These are phyloP conservation scores for Gobiocypris rarus DNA, from an alignment of 2,113 vertebrate genomes.

Conservation along the genomic window DNA sequence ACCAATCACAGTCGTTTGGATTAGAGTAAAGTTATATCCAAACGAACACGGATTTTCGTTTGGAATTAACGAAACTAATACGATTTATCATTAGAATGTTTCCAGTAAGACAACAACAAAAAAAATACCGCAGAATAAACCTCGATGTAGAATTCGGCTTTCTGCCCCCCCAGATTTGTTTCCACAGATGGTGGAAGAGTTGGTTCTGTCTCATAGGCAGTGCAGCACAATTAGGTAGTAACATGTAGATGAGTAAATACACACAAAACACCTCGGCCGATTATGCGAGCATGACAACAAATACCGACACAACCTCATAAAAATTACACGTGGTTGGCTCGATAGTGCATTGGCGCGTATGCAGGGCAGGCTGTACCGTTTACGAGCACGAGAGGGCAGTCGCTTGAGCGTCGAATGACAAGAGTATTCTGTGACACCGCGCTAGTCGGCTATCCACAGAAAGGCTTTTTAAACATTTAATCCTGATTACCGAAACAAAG, in stretches of 20 bases:
- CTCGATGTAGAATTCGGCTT: background rate
- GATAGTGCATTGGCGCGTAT: background rate
- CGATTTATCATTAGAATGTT: background rate
- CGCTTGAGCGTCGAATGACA: background rate
- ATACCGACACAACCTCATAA: background rate
- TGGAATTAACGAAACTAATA: too few relatives aligned
- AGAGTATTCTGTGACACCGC: background rate
- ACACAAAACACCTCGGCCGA: background rate
- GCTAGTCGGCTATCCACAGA: too few relatives aligned
- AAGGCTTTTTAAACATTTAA: background rate
- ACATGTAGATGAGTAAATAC: background rate
- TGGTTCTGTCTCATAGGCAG: background rate
- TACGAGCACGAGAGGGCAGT: background rate
- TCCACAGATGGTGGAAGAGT: background rate
- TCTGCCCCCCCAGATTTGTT: background rate
- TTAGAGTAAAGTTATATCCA: background rate
- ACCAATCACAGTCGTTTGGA: background rate
- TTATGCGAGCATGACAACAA: background rate
- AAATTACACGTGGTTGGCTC: background rate
- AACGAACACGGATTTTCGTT: background rate
- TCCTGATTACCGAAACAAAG: background rate
- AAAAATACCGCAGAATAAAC: background rate
- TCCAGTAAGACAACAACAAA: background rate
- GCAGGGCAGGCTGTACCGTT: background rate
- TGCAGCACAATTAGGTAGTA: background rate